Base-by-base conservation (phyloP, 2,888 invertebrate genomes). In the Rhingia rostrata region DNA sequence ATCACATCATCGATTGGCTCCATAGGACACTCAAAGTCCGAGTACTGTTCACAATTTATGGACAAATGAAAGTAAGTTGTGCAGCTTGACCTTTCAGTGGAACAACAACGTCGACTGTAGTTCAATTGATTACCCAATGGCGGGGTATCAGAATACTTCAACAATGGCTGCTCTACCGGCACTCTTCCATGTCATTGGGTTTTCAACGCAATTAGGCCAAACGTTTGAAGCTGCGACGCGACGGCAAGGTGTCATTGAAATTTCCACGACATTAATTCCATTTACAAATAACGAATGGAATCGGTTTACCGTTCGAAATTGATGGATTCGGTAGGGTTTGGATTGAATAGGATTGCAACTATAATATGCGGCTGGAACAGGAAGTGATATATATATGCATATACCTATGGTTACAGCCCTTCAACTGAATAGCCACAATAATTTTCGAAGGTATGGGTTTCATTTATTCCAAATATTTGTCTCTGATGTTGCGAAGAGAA, bases 141-240 rank as follows among this genome's bases (percentile, higher is more conserved):
- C 37, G 56, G 53, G 30, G 45, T 41, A 30, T 12, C 7, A 6
- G 37, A 12, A 32, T 37, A 33, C 33, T 10, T 53, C 72, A 49
- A 45, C 35, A 6, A 1, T 22, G 32, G 9, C 47, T 49, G 47
- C 43, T 30, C n/a, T 53, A 30, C 22, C 22, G 14, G 10, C 39
- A 37, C 39, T 32, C 22, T 60, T 67, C 67, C 53, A 14, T 43
- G 35, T 75, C 61, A 22, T 4, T 61, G 41, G 6, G 39, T 41
- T 69, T 77, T 63, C 77, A 61, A 56, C 14, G 69, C 77, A 69
- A 77, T 77, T 77, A 77, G 35, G 32, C 77, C 35, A 45, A 33
- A 22, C 54, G 37, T 12, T 41, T 43, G 66, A 35, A 51, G 22
- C 9, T 30, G 67, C 66, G 22, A 30, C 60, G 32, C 60, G 30